Evolutionary conservation across 2,888 invertebrate species (phyloP).

Genomic region (Metallyticus violacea): DNA sequence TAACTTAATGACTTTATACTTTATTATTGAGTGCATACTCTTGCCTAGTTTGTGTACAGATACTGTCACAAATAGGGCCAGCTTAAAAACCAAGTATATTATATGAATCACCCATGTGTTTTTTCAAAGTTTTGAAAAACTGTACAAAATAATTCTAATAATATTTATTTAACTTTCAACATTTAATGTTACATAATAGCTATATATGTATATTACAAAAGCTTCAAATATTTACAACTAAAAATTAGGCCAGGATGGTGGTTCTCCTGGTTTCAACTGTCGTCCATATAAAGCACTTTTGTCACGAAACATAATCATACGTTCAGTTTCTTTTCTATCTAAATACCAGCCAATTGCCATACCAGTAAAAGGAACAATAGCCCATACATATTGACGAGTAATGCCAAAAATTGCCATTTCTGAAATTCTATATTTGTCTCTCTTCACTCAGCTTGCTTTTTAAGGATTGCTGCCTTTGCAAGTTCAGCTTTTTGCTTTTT

Average conservation of each 20-base stretch:
- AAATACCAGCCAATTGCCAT: slow-evolving; percentile 60
- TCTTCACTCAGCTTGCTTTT: slow-evolving; percentile 29
- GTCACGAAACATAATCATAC: slow-evolving; percentile 72
- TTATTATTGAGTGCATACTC: too few species aligned
- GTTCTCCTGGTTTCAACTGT: slow-evolving; percentile 59
- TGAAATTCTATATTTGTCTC: background rate
- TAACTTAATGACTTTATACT: too few species aligned
- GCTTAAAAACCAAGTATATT: too few species aligned
- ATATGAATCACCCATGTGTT: too few species aligned
- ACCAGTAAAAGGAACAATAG: slow-evolving; percentile 56
- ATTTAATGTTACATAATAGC: background rate
- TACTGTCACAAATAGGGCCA: too few species aligned
- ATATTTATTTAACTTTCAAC: background rate
- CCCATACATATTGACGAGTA: slow-evolving; percentile 53
- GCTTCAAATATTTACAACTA: background rate
- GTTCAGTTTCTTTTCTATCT: slow-evolving; percentile 66
- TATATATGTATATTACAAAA: background rate
- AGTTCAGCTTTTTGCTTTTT: slow-evolving; percentile 50
- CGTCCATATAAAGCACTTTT: slow-evolving; percentile 76
- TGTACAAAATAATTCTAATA: background rate
- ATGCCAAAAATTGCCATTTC: slow-evolving; percentile 56
- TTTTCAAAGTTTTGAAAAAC: too few species aligned
- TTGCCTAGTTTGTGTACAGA: too few species aligned
- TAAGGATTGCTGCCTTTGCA: background rate
- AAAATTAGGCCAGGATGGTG: slow-evolving; percentile 70